Evolutionary conservation across 1,140 invertebrate species (phyloP).

Genomic region (Saccostrea glomerata): DNA sequence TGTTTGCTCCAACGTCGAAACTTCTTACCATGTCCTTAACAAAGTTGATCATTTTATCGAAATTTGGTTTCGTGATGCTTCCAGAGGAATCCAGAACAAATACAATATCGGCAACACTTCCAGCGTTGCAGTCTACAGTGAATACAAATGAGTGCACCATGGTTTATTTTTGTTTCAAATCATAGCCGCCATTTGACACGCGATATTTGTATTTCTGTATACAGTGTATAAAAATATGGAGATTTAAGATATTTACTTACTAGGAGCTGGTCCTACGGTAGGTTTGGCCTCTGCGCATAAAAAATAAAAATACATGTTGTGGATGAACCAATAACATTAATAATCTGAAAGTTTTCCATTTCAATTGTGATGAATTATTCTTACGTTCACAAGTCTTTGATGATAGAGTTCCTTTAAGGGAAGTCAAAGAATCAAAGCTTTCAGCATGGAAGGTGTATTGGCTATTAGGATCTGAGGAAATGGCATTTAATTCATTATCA

Average conservation of each 20-base stretch:
- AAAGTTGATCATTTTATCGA: conserved; percentile 68
- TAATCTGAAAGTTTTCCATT: not conserved
- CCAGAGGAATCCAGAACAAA: conserved; percentile 69
- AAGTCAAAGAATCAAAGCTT: conserved; percentile 64
- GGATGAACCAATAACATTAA: not conserved
- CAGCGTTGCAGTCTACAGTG: conserved; percentile 59
- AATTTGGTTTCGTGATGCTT: conserved; percentile 68
- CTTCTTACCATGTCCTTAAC: conserved; percentile 66
- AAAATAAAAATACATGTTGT: not conserved
- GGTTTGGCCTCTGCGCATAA: conserved; percentile 29
- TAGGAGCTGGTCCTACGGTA: not conserved
- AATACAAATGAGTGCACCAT: conserved; percentile 1
- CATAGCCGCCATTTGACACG: too few species aligned
- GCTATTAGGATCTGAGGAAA: conserved; percentile 65
- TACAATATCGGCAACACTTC: conserved; percentile 68
- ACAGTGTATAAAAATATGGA: not conserved
- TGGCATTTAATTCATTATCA: conserved; percentile 57
- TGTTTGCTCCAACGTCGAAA: conserved; percentile 60
- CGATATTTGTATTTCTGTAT: not conserved
- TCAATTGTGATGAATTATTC: not conserved
- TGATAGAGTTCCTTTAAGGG: conserved; percentile 62
- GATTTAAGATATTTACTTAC: not conserved
- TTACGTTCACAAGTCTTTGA: conserved; percentile 60
- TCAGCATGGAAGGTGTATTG: conserved; percentile 66
- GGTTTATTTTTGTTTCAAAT: too few species aligned